A percentile compares a stretch with the other conserved stretches of the same genome.
Conservation (phyloP, 2,888 invertebrate genomes). For the Dicycla oo region DNA sequence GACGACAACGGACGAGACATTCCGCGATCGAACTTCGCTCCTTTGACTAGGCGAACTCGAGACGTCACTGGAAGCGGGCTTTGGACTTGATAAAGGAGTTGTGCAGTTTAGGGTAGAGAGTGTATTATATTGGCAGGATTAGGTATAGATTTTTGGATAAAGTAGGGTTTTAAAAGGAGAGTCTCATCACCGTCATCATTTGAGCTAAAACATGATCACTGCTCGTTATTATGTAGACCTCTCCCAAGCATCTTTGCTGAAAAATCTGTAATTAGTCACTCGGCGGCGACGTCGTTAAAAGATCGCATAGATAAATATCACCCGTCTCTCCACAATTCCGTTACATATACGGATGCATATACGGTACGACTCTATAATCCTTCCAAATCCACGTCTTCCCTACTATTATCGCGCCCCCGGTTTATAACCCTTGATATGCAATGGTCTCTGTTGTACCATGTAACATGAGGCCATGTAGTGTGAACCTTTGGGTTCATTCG, state of each 20-base stretch:
- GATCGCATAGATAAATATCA: no score
- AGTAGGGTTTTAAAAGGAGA: background rate
- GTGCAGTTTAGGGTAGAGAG: constrained; percentile 1
- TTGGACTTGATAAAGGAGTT: background rate
- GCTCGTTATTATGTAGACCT: background rate
- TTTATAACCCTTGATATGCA: no score
- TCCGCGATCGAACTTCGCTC: constrained; percentile 10
- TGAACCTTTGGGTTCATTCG: no score
- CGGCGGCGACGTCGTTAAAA: no score
- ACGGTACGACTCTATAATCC: no score
- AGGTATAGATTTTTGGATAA: background rate
- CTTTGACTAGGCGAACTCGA: constrained; percentile 22
- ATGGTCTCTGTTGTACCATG: no score
- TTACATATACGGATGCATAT: no score
- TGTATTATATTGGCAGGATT: background rate
- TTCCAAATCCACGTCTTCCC: no score
- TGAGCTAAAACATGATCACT: background rate
- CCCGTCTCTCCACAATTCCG: no score
- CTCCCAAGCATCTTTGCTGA: background rate
- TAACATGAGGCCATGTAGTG: no score
- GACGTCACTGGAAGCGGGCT: constrained; percentile 4
- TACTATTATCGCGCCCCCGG: no score
- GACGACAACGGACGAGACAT: constrained; percentile 1
- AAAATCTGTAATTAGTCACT: no score
- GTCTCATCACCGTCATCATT: background rate